Conservation (phyloP, 2,797 vertebrate species). For the Bovichtus variegatus region DNA sequence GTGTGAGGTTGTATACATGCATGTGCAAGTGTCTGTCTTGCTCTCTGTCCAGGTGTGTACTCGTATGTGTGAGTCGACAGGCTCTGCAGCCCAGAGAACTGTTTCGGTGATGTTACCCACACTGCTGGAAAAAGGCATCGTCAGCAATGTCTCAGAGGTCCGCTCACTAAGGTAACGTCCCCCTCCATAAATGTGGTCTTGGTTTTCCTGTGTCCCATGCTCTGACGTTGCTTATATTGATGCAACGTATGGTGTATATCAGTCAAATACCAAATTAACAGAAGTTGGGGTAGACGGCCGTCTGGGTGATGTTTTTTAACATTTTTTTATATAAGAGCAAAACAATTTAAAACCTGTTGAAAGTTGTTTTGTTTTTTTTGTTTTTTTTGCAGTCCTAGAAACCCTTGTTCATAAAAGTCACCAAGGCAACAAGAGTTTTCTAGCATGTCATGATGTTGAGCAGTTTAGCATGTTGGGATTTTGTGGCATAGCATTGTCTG, state of each 20-base stretch:
- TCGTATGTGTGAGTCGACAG: conserved; percentile 95
- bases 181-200: not conserved
- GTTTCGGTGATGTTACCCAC: conserved; percentile 93
- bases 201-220: not conserved
- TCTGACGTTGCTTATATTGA: not conserved
- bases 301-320: not conserved
- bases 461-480: not conserved
- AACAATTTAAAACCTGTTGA: not conserved
- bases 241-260: not conserved
- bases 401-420: not conserved
- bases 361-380: not conserved
- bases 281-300: not conserved
- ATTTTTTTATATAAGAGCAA: not conserved
- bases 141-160: conserved; percentile 95
- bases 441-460: not conserved
- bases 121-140: conserved; percentile 95
- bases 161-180: conserved; percentile 91
- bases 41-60: conserved; percentile 90
- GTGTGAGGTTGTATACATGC: not conserved
- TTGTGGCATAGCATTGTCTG: not conserved
- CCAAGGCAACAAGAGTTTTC: not conserved
- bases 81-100: conserved; percentile 90
- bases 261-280: not conserved
- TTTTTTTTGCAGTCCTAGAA: not conserved
- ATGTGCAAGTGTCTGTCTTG: conserved; percentile 1